Conservation (phyloP, 30 jellyfish, hydroid and myxozoan species). For the Hydra vulgaris region DNA sequence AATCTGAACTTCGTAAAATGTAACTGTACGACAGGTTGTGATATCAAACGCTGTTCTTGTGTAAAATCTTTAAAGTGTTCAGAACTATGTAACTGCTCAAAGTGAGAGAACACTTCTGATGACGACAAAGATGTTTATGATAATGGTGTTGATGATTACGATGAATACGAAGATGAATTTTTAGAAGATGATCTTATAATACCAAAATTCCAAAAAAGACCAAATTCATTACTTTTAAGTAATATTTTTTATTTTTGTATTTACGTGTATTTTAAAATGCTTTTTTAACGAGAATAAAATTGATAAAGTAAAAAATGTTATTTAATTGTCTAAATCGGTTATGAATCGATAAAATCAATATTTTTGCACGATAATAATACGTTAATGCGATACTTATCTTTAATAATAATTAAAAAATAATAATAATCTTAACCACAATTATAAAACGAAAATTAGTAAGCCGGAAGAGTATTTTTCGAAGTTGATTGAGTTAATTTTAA, state of each 20-base stretch:
- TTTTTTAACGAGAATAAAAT: too few species aligned
- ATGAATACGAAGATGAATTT: slow-evolving; percentile 13
- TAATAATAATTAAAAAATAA: not conserved
- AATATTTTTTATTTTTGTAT: not conserved
- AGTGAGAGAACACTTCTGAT: slow-evolving; percentile 10
- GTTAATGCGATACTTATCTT: not conserved
- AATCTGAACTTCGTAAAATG: slow-evolving; percentile 27
- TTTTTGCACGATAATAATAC: slow-evolving; percentile 1
- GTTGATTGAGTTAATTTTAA: too few species aligned
- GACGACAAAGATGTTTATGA: slow-evolving; percentile 3
- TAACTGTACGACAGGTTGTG: slow-evolving; percentile 43
- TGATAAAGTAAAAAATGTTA: too few species aligned
- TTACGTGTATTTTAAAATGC: not conserved
- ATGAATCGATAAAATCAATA: not conserved
- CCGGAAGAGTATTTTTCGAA: too few species aligned
- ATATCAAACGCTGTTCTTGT: slow-evolving; percentile 44
- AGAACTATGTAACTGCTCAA: too few species aligned
- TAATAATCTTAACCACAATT: too few species aligned
- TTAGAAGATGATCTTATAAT: not conserved
- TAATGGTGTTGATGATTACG: slow-evolving; percentile 20
- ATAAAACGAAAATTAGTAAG: too few species aligned
- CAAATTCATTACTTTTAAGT: not conserved
- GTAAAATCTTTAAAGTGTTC: slow-evolving; percentile 29
- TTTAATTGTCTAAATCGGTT: not conserved
- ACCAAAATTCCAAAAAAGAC: too few species aligned